Evolutionary conservation across 1,140 invertebrate genomes (phyloP).

Genomic region (Leptinotarsa texana): DNA sequence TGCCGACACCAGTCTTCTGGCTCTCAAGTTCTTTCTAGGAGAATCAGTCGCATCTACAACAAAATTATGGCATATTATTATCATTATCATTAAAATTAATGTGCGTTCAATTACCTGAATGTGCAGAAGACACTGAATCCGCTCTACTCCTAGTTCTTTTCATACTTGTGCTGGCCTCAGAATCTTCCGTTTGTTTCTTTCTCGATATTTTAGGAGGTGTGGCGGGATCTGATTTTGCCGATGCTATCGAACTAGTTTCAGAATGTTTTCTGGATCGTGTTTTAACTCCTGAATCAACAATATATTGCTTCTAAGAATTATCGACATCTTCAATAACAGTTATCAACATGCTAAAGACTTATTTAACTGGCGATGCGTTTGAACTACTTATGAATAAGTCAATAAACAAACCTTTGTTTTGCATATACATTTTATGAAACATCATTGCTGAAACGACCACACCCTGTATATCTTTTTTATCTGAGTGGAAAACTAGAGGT

Average conservation of each 20-base stretch:
- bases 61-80: background rate
- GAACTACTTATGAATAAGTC: too few species aligned
- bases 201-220: constrained; percentile 21
- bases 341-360: too few species aligned
- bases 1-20: constrained; percentile 5
- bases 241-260: constrained; percentile 27
- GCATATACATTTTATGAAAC: too few species aligned
- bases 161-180: background rate
- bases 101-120: background rate
- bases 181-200: background rate
- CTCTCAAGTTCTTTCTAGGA: background rate
- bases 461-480: too few species aligned
- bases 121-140: constrained; percentile 26
- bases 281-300: constrained; percentile 28
- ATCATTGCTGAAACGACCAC: too few species aligned
- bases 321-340: too few species aligned
- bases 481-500: too few species aligned
- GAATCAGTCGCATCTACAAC: background rate
- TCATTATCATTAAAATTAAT: too few species aligned
- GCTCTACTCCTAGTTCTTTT: constrained; percentile 23
- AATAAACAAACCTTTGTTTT: too few species aligned
- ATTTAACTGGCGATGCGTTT: too few species aligned
- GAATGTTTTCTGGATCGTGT: constrained; percentile 30
- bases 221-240: constrained; percentile 26
- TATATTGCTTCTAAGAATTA: too few species aligned